Conservation (phyloP, 2,113 vertebrate genomes). For the Perca fluviatilis region DNA sequence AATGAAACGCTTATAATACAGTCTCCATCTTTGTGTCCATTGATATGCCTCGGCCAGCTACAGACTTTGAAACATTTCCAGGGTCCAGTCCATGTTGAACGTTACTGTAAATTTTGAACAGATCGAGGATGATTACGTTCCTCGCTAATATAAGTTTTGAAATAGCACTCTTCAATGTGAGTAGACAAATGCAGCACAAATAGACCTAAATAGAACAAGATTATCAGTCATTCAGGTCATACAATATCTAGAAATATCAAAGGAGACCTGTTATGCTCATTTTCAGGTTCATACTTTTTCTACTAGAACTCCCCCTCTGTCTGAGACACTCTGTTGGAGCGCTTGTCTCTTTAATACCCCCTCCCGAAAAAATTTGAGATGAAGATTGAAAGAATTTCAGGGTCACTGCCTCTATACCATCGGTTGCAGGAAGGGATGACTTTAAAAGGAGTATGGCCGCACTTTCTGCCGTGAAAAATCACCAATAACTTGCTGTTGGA, state of each 20-base stretch:
- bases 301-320: no score
- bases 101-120: slow-evolving; percentile 1
- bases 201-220: background rate
- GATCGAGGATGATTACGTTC: slow-evolving; percentile 27
- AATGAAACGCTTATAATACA: slow-evolving; percentile 32
- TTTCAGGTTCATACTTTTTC: no score
- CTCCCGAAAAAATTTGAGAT: no score
- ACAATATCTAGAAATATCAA: slow-evolving; percentile 3
- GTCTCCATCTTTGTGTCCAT: slow-evolving; percentile 13
- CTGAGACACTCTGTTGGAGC: no score
- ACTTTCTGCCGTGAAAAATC: no score
- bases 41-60: slow-evolving; percentile 43
- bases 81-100: background rate
- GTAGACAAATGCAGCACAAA: slow-evolving; percentile 32
- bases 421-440: no score
- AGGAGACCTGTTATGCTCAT: no score
- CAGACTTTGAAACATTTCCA: slow-evolving; percentile 28
- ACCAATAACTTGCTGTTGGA: no score
- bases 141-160: slow-evolving; percentile 3
- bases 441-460: no score
- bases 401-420: no score
- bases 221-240: slow-evolving; percentile 9
- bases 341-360: no score
- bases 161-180: slow-evolving; percentile 31
- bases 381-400: no score